Conservation (phyloP, 2,113 vertebrate genomes). For the Reinhardtius hippoglossoides region DNA sequence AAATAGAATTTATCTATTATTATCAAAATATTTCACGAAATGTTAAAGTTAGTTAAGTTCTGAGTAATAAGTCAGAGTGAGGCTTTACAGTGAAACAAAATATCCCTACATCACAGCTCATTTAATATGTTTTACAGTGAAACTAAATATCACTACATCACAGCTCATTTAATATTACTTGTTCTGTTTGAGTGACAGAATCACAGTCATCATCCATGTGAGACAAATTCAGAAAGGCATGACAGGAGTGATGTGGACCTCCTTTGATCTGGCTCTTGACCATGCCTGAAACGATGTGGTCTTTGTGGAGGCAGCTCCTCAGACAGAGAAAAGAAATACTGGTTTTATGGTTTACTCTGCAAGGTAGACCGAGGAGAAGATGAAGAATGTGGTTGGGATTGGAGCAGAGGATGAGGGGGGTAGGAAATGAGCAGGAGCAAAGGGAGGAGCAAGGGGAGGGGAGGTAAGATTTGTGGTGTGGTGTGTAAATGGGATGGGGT, state of each 20-base stretch:
- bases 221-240: slow-evolving; percentile 9
- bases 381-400: too few species aligned
- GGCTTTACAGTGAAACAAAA: neutral
- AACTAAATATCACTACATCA: neutral
- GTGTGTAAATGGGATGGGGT: neutral
- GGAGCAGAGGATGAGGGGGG: neutral
- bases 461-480: neutral
- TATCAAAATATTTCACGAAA: neutral
- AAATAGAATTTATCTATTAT: neutral
- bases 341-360: neutral
- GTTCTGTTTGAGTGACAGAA: slow-evolving; percentile 14
- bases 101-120: neutral
- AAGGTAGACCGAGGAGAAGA: neutral
- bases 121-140: slow-evolving; percentile 5
- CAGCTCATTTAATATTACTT: slow-evolving; percentile 27
- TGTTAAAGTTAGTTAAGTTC: neutral
- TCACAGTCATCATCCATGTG: neutral
- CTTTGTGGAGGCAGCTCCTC: neutral
- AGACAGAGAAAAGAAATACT: neutral
- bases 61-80: too few species aligned
- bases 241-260: slow-evolving; percentile 24
- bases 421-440: neutral
- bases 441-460: neutral
- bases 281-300: neutral
- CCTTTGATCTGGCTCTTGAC: slow-evolving; percentile 18